Evolutionary conservation across 2,113 vertebrate species (phyloP).

Genomic region (Bubalus kerabau): DNA sequence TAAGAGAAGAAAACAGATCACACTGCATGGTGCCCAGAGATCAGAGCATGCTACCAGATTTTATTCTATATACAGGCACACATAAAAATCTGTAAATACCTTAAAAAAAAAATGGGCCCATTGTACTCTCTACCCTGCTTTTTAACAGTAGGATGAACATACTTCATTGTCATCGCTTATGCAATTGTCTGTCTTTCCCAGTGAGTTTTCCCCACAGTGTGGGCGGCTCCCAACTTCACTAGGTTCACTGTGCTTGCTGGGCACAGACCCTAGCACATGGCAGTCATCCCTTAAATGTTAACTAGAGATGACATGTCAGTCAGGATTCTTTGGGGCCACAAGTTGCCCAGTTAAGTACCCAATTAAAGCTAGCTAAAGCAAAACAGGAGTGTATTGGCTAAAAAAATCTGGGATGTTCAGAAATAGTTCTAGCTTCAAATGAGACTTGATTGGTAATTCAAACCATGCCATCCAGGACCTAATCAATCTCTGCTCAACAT

Average conservation of each 20-base stretch:
- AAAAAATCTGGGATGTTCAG: not conserved
- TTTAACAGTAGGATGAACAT: not conserved
- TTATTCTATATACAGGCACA: not conserved
- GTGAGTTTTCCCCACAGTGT: not conserved
- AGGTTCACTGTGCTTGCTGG: not conserved
- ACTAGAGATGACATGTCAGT: not conserved
- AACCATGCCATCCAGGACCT: not conserved
- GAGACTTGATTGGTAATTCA: not conserved
- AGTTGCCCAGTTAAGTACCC: not conserved
- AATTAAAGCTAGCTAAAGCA: not conserved
- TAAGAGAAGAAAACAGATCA: not conserved
- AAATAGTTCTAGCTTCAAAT: not conserved
- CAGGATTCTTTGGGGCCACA: not conserved
- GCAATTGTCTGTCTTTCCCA: not conserved
- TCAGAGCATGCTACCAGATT: not conserved
- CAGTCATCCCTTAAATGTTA: not conserved
- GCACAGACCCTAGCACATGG: not conserved
- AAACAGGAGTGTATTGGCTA: not conserved
- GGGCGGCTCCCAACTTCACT: not conserved
- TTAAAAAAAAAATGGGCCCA: not conserved
- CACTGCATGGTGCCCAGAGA: not conserved
- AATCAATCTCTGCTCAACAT: not conserved
- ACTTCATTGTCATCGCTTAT: not conserved
- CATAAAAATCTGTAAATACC: not conserved
- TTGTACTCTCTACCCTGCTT: not conserved